Evolutionary conservation across 2,888 invertebrate genomes (phyloP).

Genomic region (Amiota communis): DNA sequence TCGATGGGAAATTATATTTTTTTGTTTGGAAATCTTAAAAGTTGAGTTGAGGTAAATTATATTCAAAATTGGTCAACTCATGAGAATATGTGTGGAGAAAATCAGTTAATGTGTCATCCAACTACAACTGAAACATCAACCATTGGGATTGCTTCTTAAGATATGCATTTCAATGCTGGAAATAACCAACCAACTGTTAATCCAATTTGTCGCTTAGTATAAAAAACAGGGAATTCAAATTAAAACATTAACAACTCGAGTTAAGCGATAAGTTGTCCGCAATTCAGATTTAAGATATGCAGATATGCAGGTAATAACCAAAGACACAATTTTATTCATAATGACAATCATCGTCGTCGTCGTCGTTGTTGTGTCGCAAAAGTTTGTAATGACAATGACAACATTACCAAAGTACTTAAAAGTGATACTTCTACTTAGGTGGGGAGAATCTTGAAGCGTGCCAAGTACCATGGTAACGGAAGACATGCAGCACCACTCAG

Average conservation of each 20-base stretch:
- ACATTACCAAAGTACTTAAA: neutral
- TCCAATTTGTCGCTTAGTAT: no score
- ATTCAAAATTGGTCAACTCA: no score
- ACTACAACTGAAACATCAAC: no score
- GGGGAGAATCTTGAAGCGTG: constrained; percentile 64
- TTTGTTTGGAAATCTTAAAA: no score
- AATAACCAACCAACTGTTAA: neutral
- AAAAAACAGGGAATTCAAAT: constrained; percentile 51
- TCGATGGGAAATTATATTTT: no score
- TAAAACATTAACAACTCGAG: constrained; percentile 57
- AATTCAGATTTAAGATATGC: constrained; percentile 32
- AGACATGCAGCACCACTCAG: no score
- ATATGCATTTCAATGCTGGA: no score
- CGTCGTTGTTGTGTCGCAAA: constrained; percentile 37
- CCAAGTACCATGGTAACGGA: constrained; percentile 50
- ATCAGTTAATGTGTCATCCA: no score
- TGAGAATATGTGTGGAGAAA: no score
- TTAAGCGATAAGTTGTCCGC: constrained; percentile 37
- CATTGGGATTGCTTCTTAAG: no score
- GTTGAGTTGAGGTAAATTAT: no score
- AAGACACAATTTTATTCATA: constrained; percentile 37
- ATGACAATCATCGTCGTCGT: constrained; percentile 31
- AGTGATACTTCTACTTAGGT: constrained; percentile 59
- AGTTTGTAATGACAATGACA: constrained; percentile 10
- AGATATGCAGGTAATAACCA: constrained; percentile 65